phyloP scores from a whole-genome alignment of 2,888 invertebrate species.

The Cetonia aurata region DNA sequence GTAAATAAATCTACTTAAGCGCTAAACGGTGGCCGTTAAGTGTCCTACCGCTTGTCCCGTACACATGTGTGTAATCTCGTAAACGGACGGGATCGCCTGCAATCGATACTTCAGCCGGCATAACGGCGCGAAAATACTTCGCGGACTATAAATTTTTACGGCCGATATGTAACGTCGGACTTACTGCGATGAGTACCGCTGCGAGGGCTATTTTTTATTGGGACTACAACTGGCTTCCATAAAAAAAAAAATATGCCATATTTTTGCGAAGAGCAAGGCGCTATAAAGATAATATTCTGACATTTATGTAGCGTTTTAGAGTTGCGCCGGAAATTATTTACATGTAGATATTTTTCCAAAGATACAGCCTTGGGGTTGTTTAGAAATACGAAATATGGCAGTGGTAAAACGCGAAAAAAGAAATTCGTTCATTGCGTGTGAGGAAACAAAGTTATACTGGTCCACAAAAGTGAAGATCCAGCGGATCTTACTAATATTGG shows the following conservation, averaged over 20 bases:
- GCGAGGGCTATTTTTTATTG: conserved; percentile 35
- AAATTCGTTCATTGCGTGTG: too few relatives aligned
- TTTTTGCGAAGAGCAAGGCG: conserved; percentile 19
- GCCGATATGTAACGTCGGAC: conserved; percentile 17
- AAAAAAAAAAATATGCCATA: conserved; percentile 16
- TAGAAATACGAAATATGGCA: neutral
- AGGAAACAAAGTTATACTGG: too few relatives aligned
- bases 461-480: too few relatives aligned
- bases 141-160: conserved; percentile 36
- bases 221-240: conserved; percentile 31
- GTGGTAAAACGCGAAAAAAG: too few relatives aligned
- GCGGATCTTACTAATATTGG: too few relatives aligned
- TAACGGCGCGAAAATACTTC: conserved; percentile 30
- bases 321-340: neutral
- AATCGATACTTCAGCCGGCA: conserved; percentile 26
- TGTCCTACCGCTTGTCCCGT: conserved; percentile 10
- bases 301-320: conserved; percentile 28
- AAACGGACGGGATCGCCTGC: conserved; percentile 15
- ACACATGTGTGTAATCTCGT: conserved; percentile 19
- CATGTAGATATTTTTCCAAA: conserved; percentile 13
- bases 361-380: neutral
- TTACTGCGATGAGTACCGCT: conserved; percentile 17
- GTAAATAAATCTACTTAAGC: conserved; percentile 30
- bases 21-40: conserved; percentile 30
- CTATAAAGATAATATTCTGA: conserved; percentile 23